A percentile compares a stretch with the other conserved stretches of the same genome.
Evolutionary conservation across 2,888 invertebrate species (phyloP).

Genomic region (Drosophila greeni): DNA sequence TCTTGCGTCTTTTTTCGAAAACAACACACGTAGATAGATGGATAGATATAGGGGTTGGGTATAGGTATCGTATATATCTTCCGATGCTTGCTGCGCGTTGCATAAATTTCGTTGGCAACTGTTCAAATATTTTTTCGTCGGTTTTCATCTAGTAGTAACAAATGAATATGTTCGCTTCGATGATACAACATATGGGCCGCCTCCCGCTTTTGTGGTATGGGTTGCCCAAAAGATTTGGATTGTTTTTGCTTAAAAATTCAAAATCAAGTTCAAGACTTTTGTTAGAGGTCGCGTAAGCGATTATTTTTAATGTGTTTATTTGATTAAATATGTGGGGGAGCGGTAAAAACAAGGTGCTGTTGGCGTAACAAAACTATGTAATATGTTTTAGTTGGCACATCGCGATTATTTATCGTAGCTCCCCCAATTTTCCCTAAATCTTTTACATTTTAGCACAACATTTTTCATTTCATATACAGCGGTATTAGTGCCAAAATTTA

Average conservation of each 20-base stretch:
- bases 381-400: conserved; percentile 14
- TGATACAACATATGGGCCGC: conserved; percentile 26
- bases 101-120: conserved; percentile 67
- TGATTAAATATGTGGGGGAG: conserved; percentile 7
- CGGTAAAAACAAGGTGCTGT: neutral
- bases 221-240: conserved; percentile 26
- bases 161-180: conserved; percentile 50
- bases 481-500: conserved; percentile 60
- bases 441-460: conserved; percentile 30
- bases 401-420: conserved; percentile 1
- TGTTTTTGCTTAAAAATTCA: conserved; percentile 36
- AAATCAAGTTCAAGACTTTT: conserved; percentile 68
- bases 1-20: conserved; percentile 8
- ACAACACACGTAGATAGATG: conserved; percentile 25
- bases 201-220: conserved; percentile 7
- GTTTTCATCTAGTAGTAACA: conserved; percentile 51
- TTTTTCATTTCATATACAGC: conserved; percentile 38
- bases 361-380: conserved; percentile 7
- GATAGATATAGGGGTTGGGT: conserved; percentile 9
- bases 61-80: conserved; percentile 36
- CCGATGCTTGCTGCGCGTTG: conserved; percentile 50
- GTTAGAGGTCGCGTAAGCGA: conserved; percentile 22
- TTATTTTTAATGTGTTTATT: conserved; percentile 28
- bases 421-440: conserved; percentile 14
- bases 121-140: conserved; percentile 63